Conservation (phyloP, 2,113 vertebrate genomes). For the Haplochromis burtoni region DNA sequence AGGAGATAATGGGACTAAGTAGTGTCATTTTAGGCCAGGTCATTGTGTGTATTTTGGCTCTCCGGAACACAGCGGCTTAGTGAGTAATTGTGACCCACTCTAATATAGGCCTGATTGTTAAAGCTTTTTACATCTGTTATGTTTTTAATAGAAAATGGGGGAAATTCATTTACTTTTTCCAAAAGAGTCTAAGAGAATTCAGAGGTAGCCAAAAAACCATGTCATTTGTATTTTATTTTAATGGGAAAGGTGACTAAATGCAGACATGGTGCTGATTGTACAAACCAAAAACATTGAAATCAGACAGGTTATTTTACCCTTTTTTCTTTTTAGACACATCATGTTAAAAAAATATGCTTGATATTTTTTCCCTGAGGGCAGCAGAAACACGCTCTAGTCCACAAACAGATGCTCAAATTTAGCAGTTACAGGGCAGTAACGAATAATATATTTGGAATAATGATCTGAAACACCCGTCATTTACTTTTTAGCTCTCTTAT, state of each 20-base stretch:
- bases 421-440: not conserved
- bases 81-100: not conserved
- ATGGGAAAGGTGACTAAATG: not conserved
- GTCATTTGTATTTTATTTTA: not conserved
- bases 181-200: not conserved
- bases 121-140: not conserved
- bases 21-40: not conserved
- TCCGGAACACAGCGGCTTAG: not conserved
- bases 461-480: not conserved
- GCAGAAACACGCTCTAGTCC: not conserved
- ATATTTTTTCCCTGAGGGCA: fast-evolving
- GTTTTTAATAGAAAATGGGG: not conserved
- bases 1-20: not conserved
- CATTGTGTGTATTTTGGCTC: not conserved
- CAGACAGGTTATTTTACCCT: fast-evolving
- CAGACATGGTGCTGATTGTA: not conserved
- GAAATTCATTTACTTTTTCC: not conserved
- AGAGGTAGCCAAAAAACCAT: not conserved
- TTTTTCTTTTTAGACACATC: not conserved
- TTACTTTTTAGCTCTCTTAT: not conserved
- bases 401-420: not conserved
- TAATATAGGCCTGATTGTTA: not conserved
- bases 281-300: not conserved
- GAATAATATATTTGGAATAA: not conserved
- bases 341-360: not conserved